phyloP scores from a whole-genome alignment of 2,888 invertebrate species.

The Melanargia galathea region DNA sequence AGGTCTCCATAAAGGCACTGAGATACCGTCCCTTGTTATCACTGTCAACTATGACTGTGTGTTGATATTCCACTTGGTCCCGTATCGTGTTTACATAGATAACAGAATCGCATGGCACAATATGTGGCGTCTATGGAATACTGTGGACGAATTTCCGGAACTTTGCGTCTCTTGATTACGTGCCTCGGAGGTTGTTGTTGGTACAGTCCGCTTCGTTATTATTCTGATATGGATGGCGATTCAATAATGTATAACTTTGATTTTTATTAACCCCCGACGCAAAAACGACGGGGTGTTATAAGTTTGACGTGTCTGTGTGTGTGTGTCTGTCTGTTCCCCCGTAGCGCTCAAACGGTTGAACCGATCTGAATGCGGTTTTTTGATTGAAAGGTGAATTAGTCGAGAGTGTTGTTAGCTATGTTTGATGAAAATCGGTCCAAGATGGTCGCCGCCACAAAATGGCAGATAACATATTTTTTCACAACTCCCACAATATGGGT shows the following conservation, averaged over 20 bases:
- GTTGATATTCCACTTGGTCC: not conserved
- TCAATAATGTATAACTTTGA: slow-evolving; percentile 1
- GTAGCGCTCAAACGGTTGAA: too few species aligned
- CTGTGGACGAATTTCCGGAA: slow-evolving; percentile 14
- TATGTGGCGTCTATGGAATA: not conserved
- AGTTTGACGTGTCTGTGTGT: too few species aligned
- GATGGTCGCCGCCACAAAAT: too few species aligned
- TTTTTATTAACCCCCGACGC: not conserved
- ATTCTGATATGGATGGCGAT: slow-evolving; percentile 4
- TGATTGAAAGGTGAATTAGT: too few species aligned
- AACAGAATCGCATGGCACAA: slow-evolving; percentile 11
- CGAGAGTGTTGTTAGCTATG: too few species aligned
- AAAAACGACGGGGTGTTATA: too few species aligned
- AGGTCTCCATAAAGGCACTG: slow-evolving; percentile 17
- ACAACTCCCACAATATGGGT: too few species aligned
- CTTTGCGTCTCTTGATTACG: slow-evolving; percentile 17
- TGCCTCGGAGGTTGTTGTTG: slow-evolving; percentile 15
- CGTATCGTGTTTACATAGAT: not conserved
- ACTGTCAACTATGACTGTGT: not conserved
- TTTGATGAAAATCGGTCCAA: too few species aligned
- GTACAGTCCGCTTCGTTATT: slow-evolving; percentile 3
- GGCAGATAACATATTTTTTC: too few species aligned
- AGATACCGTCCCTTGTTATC: slow-evolving; percentile 16
- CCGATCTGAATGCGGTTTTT: too few species aligned
- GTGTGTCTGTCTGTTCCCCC: too few species aligned